Percentiles rank a stretch among this genome's conserved stretches.
phyloP scores from a whole-genome alignment of 2,113 vertebrate genomes.

The Bagarius yarrelli region DNA sequence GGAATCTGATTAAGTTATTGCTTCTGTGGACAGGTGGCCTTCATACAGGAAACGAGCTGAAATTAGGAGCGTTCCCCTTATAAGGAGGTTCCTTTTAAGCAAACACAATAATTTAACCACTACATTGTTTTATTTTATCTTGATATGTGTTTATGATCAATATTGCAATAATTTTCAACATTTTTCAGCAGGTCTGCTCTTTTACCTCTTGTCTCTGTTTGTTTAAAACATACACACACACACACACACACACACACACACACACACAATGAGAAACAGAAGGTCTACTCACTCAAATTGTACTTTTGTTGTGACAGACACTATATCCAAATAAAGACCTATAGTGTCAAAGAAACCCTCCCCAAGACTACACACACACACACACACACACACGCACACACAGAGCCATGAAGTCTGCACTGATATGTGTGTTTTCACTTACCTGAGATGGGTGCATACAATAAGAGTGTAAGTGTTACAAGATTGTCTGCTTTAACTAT shows the following conservation, averaged over 20 bases:
- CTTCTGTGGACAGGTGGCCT: too few relatives aligned
- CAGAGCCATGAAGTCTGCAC: neutral
- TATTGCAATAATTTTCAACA: neutral
- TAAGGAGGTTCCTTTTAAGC: too few relatives aligned
- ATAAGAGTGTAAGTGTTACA: conserved; percentile 31
- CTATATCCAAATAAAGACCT: conserved; percentile 46
- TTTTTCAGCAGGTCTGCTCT: neutral
- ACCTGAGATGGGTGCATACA: conserved; percentile 41
- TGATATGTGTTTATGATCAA: neutral
- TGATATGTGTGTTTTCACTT: conserved; percentile 25
- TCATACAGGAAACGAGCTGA: too few relatives aligned
- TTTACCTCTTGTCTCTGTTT: neutral
- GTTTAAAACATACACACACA: neutral
- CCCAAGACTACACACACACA: conserved; percentile 6
- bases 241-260: conserved; percentile 5
- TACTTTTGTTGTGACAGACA: conserved; percentile 23
- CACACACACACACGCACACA: conserved; percentile 19
- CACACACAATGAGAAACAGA: conserved; percentile 21
- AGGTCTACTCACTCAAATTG: conserved; percentile 45
- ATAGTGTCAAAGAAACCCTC: neutral
- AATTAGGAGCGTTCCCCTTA: too few relatives aligned
- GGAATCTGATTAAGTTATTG: too few relatives aligned
- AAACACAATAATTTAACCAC: neutral
- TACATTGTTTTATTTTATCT: neutral
- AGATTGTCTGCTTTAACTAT: neutral